A percentile compares a stretch with the other conserved stretches of the same genome.
Conservation (phyloP, 2,797 vertebrate species). For the Protonibea diacanthus region DNA sequence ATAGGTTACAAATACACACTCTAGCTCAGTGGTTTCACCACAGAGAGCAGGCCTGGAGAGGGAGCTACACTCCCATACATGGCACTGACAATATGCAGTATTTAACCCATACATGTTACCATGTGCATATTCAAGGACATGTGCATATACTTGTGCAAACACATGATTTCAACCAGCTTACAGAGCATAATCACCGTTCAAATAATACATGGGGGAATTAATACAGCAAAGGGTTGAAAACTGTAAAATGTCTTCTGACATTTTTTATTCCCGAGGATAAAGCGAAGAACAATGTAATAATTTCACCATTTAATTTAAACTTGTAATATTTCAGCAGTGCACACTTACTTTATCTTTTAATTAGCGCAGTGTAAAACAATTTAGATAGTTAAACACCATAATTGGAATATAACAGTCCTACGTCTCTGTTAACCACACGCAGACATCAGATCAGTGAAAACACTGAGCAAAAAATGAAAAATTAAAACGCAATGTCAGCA, state of each 20-base stretch:
- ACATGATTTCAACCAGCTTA: not conserved
- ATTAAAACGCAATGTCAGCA: not conserved
- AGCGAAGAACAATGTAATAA: not conserved
- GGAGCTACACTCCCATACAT: slow-evolving; percentile 25
- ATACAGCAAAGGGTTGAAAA: not conserved
- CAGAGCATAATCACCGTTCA: not conserved
- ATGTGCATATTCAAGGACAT: not conserved
- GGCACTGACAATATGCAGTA: not conserved
- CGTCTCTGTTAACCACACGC: not conserved
- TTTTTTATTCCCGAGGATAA: not conserved
- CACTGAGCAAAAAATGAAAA: not conserved
- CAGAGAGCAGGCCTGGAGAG: slow-evolving; percentile 30
- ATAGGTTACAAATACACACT: not conserved
- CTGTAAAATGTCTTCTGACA: not conserved
- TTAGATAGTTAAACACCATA: not conserved
- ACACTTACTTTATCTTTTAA: not conserved
- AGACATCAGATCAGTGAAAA: not conserved
- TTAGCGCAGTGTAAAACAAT: not conserved
- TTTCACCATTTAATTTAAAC: not conserved
- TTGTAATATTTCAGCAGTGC: not conserved
- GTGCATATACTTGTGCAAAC: not conserved
- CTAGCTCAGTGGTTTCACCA: not conserved
- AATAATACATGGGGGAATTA: not conserved
- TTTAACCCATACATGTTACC: not conserved
- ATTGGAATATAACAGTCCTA: not conserved